Evolutionary conservation across 2,797 vertebrate species (phyloP).

Genomic region (Sebastes ruberrimus): DNA sequence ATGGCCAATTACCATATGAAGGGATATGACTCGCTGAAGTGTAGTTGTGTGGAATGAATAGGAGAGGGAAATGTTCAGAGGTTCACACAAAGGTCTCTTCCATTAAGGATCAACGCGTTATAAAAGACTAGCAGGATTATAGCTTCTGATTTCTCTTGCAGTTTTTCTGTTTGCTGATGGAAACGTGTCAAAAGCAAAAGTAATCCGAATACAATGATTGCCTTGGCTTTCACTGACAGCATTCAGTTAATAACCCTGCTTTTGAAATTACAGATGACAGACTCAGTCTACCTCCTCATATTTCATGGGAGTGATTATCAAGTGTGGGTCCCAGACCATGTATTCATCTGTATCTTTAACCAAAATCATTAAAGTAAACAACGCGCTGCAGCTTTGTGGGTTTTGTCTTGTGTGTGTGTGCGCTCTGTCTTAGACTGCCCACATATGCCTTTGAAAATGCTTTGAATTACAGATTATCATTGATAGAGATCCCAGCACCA

Average conservation of each 20-base stretch:
- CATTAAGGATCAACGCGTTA: constrained; percentile 47
- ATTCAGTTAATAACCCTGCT: constrained; percentile 34
- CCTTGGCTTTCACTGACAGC: constrained; percentile 31
- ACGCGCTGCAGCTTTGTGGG: background rate
- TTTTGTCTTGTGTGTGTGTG: background rate
- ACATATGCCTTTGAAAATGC: background rate
- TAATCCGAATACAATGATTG: constrained; percentile 41
- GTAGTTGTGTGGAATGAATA: constrained; percentile 55
- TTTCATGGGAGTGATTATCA: constrained; percentile 19
- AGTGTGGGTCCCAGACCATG: background rate
- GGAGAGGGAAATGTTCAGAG: constrained; percentile 45
- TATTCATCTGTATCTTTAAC: constrained; percentile 12
- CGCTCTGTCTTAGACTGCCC: background rate
- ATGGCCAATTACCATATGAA: constrained; percentile 68
- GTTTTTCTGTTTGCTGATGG: constrained; percentile 47
- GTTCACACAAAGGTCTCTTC: constrained; percentile 67
- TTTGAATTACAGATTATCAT: constrained; percentile 14
- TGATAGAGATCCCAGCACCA: background rate
- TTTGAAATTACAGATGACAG: constrained; percentile 39
- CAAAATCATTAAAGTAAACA: constrained; percentile 31
- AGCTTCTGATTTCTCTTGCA: constrained; percentile 44
- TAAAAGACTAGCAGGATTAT: constrained; percentile 53
- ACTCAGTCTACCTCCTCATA: background rate
- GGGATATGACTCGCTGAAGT: constrained; percentile 49
- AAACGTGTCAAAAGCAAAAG: constrained; percentile 39